A percentile compares a stretch with the other conserved stretches of the same genome.
phyloP scores from a whole-genome alignment of 2,888 invertebrate species.

The Syritta pipiens region DNA sequence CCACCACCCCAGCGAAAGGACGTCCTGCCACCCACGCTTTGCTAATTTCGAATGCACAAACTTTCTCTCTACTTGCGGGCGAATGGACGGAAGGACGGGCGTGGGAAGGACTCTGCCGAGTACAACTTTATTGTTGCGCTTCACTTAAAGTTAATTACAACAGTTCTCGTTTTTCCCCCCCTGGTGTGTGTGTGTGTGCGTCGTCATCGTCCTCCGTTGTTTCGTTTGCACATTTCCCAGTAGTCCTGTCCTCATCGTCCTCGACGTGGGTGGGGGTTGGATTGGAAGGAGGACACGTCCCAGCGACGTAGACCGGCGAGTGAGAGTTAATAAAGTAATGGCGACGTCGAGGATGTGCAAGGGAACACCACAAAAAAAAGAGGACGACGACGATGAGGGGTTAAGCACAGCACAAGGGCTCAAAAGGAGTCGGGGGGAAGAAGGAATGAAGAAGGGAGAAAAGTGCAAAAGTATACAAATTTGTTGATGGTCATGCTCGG shows the following conservation, averaged over 20 bases:
- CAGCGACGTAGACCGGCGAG: slow-evolving; percentile 11
- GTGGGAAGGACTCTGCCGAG: slow-evolving; percentile 26
- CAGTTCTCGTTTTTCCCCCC: not conserved
- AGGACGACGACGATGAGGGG: not conserved
- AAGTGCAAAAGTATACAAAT: slow-evolving; percentile 54
- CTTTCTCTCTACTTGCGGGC: slow-evolving; percentile 16
- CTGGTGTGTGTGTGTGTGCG: not conserved
- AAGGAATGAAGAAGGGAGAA: not conserved
- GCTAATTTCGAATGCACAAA: slow-evolving; percentile 56
- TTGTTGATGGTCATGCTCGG: slow-evolving; percentile 51
- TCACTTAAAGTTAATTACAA: slow-evolving; percentile 68
- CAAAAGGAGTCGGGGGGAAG: not conserved
- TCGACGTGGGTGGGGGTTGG: not conserved
- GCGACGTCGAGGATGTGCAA: slow-evolving; percentile 19
- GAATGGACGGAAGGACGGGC: not conserved
- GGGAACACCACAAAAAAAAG: slow-evolving; percentile 1
- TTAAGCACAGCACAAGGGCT: slow-evolving; percentile 17
- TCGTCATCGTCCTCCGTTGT: slow-evolving; percentile 8
- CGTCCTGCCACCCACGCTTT: slow-evolving; percentile 2
- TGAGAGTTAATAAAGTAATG: slow-evolving; percentile 50
- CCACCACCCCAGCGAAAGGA: not conserved
- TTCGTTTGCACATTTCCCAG: slow-evolving; percentile 42
- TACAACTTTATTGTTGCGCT: slow-evolving; percentile 64
- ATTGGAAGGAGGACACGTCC: slow-evolving; percentile 2
- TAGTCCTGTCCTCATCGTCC: no score